Evolutionary conservation across 92 coral and sea anemone species (phyloP).

Genomic region (Palythoa grandis): DNA sequence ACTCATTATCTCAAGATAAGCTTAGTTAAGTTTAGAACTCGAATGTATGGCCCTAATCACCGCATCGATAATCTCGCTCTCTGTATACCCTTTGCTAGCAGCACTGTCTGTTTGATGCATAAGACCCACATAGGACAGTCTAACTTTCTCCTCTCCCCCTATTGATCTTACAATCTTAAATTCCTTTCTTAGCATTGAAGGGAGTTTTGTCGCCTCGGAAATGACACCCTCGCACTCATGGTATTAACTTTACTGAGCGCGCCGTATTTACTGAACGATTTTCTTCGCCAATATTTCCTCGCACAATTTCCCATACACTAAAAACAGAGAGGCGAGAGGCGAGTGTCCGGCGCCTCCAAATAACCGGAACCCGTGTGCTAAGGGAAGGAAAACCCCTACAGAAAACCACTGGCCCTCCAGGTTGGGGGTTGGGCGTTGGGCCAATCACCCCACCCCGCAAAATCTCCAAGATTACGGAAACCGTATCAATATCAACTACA

Average conservation of each 20-base stretch:
- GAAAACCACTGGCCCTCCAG: no score
- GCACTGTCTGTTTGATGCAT: conserved; percentile 56
- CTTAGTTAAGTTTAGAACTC: conserved; percentile 41
- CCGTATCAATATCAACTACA: no score
- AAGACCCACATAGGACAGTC: conserved; percentile 45
- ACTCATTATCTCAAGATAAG: conserved; percentile 49
- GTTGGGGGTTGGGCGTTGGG: no score
- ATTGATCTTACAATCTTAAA: conserved; percentile 44
- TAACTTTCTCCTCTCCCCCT: conserved; percentile 49
- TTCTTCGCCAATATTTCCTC: conserved; percentile 14
- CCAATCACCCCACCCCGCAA: no score
- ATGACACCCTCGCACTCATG: not conserved
- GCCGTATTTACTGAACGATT: not conserved
- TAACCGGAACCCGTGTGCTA: no score
- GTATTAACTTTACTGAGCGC: not conserved
- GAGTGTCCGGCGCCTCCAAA: no score
- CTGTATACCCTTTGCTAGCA: conserved; percentile 36
- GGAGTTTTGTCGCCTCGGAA: not conserved
- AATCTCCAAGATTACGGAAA: no score
- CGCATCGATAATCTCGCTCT: conserved; percentile 46
- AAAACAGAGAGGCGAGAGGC: no score
- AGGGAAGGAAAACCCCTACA: no score
- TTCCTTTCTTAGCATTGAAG: conserved; percentile 32
- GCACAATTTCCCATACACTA: conserved; percentile 34
- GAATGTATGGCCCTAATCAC: conserved; percentile 49